Evolutionary conservation across 2,113 vertebrate genomes (phyloP).

Genomic region (Gymnobelideus leadbeateri): DNA sequence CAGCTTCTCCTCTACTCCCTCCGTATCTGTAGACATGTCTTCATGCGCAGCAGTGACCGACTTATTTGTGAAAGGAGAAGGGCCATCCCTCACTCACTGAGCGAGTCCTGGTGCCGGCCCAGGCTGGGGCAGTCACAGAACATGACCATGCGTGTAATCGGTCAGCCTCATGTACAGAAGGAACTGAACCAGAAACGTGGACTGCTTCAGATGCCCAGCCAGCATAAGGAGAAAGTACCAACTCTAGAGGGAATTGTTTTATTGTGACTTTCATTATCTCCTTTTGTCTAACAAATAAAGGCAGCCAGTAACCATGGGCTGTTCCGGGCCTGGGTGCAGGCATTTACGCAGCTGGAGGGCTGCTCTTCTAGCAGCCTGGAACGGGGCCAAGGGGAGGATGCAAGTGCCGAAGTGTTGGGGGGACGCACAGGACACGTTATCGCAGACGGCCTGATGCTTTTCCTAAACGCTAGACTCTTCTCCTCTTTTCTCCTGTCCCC

Average conservation of each 20-base stretch:
- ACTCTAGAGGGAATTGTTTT: slow-evolving; percentile 59
- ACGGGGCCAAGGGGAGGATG: slow-evolving; percentile 65
- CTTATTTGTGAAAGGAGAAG: slow-evolving; percentile 67
- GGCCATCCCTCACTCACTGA: slow-evolving; percentile 62
- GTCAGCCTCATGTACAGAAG: slow-evolving; percentile 54
- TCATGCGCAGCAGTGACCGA: slow-evolving; percentile 19
- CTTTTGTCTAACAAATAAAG: slow-evolving; percentile 76
- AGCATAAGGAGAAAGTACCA: slow-evolving; percentile 72
- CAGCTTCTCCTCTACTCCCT: slow-evolving; percentile 65
- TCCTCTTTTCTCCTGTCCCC: neutral
- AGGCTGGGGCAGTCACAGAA: slow-evolving; percentile 75
- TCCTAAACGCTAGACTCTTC: neutral
- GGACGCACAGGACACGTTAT: neutral
- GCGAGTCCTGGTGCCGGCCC: slow-evolving; percentile 56
- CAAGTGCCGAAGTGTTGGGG: neutral
- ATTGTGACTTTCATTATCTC: slow-evolving; percentile 63
- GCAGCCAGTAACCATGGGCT: slow-evolving; percentile 28
- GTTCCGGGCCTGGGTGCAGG: slow-evolving; percentile 43
- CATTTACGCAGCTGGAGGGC: slow-evolving; percentile 50
- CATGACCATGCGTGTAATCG: slow-evolving; percentile 76
- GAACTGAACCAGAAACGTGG: slow-evolving; percentile 80
- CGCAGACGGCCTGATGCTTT: neutral
- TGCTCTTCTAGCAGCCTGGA: slow-evolving; percentile 49
- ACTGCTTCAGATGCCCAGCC: slow-evolving; percentile 68
- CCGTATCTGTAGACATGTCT: slow-evolving; percentile 54